phyloP scores from a whole-genome alignment of 2,113 vertebrate species.

The Okapia johnstoni region DNA sequence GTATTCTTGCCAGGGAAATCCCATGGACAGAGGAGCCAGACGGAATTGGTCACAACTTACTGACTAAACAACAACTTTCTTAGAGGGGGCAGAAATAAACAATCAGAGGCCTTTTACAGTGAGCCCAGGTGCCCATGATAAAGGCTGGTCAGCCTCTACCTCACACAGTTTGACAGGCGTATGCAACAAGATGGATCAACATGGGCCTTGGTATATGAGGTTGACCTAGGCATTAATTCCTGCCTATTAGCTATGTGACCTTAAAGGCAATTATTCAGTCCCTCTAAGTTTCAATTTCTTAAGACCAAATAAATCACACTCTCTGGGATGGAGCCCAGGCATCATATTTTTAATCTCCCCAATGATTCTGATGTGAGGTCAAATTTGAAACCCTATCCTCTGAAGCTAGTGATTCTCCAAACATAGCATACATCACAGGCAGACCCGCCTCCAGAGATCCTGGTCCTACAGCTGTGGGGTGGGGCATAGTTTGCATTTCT shows the following conservation, averaged over 20 bases:
- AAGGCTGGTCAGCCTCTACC: not conserved
- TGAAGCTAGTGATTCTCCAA: not conserved
- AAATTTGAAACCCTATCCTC: not conserved
- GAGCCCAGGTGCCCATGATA: not conserved
- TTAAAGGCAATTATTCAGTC: not conserved
- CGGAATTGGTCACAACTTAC: not conserved
- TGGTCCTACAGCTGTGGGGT: not conserved
- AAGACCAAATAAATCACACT: not conserved
- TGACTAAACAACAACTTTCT: not conserved
- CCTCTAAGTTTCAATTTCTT: not conserved
- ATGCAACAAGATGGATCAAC: not conserved
- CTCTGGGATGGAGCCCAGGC: not conserved
- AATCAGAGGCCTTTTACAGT: not conserved
- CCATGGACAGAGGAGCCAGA: not conserved
- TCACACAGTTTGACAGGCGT: not conserved
- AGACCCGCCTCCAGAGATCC: not conserved
- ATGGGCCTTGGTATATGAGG: not conserved
- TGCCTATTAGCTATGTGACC: not conserved
- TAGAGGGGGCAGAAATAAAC: not conserved
- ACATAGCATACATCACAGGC: not conserved
- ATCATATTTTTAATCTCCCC: not conserved
- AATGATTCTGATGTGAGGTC: not conserved
- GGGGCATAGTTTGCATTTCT: not conserved
- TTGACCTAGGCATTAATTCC: not conserved
- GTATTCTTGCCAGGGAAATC: not conserved